These are phyloP conservation scores for Callocephalon fimbriatum DNA, from an alignment of 2,113 vertebrate species.

Conservation along the genomic window DNA sequence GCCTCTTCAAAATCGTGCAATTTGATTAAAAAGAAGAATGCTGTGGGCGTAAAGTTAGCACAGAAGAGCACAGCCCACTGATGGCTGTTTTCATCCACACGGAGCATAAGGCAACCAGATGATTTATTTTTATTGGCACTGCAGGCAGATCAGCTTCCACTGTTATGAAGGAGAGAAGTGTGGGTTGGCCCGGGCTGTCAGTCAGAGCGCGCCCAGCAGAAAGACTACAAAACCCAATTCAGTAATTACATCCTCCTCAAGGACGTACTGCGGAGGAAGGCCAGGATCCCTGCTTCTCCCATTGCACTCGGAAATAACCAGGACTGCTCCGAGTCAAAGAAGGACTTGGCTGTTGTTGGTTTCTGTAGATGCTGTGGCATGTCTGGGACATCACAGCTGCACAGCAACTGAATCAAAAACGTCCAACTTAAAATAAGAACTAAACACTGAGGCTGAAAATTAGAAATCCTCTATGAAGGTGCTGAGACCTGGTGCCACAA, in stretches of 20 bases:
- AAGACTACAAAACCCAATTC: neutral
- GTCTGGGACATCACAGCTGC: accelerated
- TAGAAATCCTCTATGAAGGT: neutral
- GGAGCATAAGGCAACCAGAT: conserved; percentile 47
- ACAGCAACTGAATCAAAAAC: neutral
- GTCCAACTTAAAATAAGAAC: neutral
- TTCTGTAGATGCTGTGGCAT: neutral
- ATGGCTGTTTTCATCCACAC: conserved; percentile 19
- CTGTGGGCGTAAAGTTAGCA: conserved; percentile 22
- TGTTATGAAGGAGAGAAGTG: neutral
- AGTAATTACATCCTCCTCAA: neutral
- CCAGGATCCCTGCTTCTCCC: neutral
- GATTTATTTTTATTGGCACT: conserved; percentile 66
- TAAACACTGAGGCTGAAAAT: neutral
- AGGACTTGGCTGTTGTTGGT: neutral
- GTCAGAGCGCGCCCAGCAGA: neutral
- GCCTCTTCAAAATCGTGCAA: neutral
- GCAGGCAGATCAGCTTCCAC: neutral
- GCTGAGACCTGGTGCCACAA: neutral
- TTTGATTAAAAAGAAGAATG: neutral
- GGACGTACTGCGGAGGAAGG: neutral
- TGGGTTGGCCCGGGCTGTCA: neutral
- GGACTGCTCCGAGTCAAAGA: neutral
- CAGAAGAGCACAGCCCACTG: conserved; percentile 16
- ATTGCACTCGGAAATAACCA: neutral